phyloP scores from a whole-genome alignment of 2,888 invertebrate species.

The Drosophila koepferae region DNA sequence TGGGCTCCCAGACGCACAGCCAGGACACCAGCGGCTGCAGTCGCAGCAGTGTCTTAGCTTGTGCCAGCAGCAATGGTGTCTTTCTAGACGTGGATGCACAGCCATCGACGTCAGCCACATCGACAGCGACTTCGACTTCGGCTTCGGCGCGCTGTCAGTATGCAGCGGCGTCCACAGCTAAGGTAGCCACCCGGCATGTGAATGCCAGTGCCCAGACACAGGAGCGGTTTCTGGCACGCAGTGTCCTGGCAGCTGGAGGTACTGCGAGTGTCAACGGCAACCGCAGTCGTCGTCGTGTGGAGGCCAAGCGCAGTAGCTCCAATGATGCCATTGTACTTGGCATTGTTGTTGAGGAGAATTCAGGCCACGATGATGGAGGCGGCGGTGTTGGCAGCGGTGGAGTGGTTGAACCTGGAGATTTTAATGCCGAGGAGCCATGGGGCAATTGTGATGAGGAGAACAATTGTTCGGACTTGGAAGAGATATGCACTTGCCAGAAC shows the following conservation, averaged over 20 bases:
- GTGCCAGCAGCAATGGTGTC: slow-evolving; percentile 35
- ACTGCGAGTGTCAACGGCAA: background rate
- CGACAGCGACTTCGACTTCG: slow-evolving; percentile 25
- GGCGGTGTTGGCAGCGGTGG: slow-evolving; percentile 14
- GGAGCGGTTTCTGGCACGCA: slow-evolving; percentile 77
- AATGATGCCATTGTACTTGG: slow-evolving; percentile 56
- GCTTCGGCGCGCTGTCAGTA: slow-evolving; percentile 81
- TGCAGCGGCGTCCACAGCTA: slow-evolving; percentile 67
- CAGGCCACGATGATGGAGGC: slow-evolving; percentile 18
- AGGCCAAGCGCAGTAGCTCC: slow-evolving; percentile 44
- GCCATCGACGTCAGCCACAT: slow-evolving; percentile 81
- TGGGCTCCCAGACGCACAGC: slow-evolving; percentile 58
- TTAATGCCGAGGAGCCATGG: slow-evolving; percentile 82
- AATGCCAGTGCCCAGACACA: slow-evolving; percentile 83
- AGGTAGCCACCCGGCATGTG: slow-evolving; percentile 72
- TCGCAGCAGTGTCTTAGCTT: slow-evolving; percentile 64
- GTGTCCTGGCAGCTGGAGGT: slow-evolving; percentile 25
- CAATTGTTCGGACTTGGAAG: slow-evolving; percentile 83
- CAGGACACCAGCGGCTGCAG: slow-evolving; percentile 76
- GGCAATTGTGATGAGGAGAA: slow-evolving; percentile 85
- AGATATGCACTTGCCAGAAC: slow-evolving; percentile 84
- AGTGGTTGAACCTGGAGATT: slow-evolving; percentile 64
- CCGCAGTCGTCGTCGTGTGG: slow-evolving; percentile 38
- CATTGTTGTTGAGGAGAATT: slow-evolving; percentile 65
- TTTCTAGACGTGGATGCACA: slow-evolving; percentile 71